phyloP scores from a whole-genome alignment of 2,113 vertebrate species.

The Stictonetta naevosa region DNA sequence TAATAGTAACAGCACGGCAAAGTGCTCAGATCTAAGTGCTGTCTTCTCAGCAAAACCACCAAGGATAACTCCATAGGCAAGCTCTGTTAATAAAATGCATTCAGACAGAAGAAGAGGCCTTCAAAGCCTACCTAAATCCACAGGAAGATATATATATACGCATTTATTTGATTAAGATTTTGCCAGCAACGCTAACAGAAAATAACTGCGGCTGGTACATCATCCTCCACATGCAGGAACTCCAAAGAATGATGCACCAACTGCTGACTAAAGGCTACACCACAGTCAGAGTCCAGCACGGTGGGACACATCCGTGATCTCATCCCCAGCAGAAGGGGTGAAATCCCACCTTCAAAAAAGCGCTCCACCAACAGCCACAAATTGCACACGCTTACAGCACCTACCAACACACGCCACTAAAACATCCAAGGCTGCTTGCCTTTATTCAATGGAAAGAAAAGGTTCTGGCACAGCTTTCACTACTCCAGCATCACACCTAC shows the following conservation, averaged over 20 bases:
- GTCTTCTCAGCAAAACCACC: neutral
- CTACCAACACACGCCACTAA: neutral
- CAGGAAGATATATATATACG: neutral
- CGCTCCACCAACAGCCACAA: neutral
- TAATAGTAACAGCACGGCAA: neutral
- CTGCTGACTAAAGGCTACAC: neutral
- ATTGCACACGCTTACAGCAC: neutral
- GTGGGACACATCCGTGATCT: neutral
- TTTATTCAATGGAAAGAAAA: neutral
- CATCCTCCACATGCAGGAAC: neutral
- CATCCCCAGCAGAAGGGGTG: neutral
- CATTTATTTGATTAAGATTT: neutral
- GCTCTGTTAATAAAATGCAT: neutral
- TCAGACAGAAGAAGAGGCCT: neutral
- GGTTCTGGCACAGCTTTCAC: neutral
- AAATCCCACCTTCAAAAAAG: neutral
- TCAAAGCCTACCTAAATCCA: neutral
- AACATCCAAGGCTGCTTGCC: neutral
- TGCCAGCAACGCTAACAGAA: neutral
- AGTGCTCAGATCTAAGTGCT: neutral
- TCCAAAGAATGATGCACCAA: neutral
- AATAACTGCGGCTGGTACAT: neutral
- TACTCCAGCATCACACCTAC: neutral
- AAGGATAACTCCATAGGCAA: neutral
- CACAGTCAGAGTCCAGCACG: neutral